Base-by-base conservation (phyloP, 2,888 invertebrate species). In the Eremobia ochroleuca region DNA sequence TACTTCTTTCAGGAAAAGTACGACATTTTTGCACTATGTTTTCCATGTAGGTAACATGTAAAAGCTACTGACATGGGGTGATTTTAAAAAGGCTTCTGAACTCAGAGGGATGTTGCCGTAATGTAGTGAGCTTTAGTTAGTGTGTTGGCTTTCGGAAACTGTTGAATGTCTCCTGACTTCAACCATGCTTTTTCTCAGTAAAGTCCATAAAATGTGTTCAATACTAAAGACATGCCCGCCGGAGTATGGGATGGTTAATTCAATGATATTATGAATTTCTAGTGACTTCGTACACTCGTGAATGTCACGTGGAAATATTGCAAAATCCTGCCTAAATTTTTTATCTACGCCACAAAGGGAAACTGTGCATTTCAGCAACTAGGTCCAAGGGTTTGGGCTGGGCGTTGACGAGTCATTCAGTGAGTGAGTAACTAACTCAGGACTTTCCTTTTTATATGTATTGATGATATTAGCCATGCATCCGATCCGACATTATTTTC, bases 21-120 rank as follows among this genome's bases (percentile, higher is more conserved):
- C 61, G 73, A 73, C 34, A 62, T 73, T 77, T 73, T 52, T 62
- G 11, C 55, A 21, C 77, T 61, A 61, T 71, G 43, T 77, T 77
- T 81, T 77, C 62, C 74, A 81, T 64, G 46, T 55, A 18, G 49
- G 25, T 21, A 62, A 15, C 37, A 40, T 37, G 61, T 31, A 73
- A 71, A 80, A 81, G 55, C 61, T 43, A 59, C 59, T 55, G 52
- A 80, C 25, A 43, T n/a, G 34, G 18, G 15, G 43, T 37, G 52
- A 62, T 73, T 62, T 77, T 37, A 62, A 73, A 76, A 73, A 73
- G 52, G 52, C 11, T 62, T 77, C 62, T 73, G 52, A 37, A 46
- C 64, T 55, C 52, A 46, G 73, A 28, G 13, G 15, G 43, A 11
- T 62, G 28, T 80, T 21, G 2, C 6, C 25, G 28, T 52, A 61